A percentile compares a stretch with the other conserved stretches of the same genome.
These are phyloP conservation scores for Patagioenas fasciata DNA, from an alignment of 2,113 vertebrate species.

Conservation along the genomic window DNA sequence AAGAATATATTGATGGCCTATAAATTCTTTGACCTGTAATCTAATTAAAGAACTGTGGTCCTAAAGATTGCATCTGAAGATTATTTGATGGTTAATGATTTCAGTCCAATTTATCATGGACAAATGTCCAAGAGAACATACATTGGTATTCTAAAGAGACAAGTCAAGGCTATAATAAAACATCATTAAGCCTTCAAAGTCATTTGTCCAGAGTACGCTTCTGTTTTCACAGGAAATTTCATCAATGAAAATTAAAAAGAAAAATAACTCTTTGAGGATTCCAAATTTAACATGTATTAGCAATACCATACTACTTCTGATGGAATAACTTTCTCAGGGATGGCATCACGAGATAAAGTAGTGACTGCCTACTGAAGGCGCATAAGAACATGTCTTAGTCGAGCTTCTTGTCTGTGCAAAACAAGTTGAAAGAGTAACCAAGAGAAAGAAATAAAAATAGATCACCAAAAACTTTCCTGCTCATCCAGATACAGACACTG, in stretches of 20 bases:
- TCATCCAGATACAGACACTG: neutral
- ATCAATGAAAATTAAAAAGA: neutral
- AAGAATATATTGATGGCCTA: neutral
- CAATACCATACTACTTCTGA: neutral
- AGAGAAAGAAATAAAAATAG: neutral
- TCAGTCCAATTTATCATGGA: neutral
- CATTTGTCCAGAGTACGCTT: neutral
- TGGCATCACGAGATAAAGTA: neutral
- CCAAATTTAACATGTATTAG: neutral
- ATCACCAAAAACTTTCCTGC: neutral
- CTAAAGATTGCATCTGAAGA: neutral
- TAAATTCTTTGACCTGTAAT: slow-evolving; percentile 18
- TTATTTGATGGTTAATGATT: neutral
- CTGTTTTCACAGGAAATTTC: neutral
- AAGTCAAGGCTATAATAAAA: neutral
- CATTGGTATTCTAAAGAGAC: neutral
- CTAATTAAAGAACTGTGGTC: neutral
- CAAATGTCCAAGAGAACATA: neutral
- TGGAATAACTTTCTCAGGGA: neutral
- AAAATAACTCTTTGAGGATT: neutral
- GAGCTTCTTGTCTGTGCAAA: neutral
- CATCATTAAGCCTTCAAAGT: neutral
- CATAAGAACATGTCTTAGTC: neutral
- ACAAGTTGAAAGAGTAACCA: neutral
- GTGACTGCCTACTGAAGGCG: neutral